Evolutionary conservation across 2,113 vertebrate genomes (phyloP).

Genomic region (Lepisosteus osseus): DNA sequence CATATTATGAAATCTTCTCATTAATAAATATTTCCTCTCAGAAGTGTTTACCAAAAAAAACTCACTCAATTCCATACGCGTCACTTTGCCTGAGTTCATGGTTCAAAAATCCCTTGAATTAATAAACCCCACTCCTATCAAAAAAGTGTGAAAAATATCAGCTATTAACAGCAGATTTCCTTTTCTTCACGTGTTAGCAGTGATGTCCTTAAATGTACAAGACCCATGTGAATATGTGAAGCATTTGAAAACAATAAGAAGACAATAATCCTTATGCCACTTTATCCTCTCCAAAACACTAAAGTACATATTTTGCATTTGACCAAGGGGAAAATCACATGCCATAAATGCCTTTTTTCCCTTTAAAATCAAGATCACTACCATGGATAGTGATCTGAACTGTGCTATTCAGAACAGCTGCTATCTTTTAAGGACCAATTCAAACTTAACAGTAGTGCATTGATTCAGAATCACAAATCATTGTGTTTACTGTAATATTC

Average conservation of each 20-base stretch:
- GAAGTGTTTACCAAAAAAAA: no score
- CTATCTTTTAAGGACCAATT: not conserved
- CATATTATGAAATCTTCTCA: no score
- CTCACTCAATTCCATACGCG: no score
- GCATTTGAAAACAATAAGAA: constrained; percentile 15
- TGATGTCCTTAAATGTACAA: no score
- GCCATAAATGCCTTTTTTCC: not conserved
- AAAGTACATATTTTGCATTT: not conserved
- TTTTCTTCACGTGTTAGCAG: no score
- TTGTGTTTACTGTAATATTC: constrained; percentile 19
- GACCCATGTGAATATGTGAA: constrained; percentile 6
- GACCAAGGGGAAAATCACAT: constrained; percentile 2
- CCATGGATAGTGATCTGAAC: not conserved
- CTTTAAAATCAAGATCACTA: not conserved
- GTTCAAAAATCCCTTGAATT: no score
- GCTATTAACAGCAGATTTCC: no score
- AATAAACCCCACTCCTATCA: no score
- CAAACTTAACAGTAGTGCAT: constrained; percentile 11
- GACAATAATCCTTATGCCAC: constrained; percentile 15
- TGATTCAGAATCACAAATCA: constrained; percentile 23
- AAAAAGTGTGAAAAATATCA: no score
- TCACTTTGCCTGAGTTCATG: no score
- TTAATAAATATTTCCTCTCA: no score
- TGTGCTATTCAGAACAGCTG: constrained; percentile 4
- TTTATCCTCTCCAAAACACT: constrained; percentile 10